Percentiles rank a stretch among this genome's conserved stretches.
Evolutionary conservation across 2,113 vertebrate genomes (phyloP).

Genomic region (Forbesichthys papilliferus): DNA sequence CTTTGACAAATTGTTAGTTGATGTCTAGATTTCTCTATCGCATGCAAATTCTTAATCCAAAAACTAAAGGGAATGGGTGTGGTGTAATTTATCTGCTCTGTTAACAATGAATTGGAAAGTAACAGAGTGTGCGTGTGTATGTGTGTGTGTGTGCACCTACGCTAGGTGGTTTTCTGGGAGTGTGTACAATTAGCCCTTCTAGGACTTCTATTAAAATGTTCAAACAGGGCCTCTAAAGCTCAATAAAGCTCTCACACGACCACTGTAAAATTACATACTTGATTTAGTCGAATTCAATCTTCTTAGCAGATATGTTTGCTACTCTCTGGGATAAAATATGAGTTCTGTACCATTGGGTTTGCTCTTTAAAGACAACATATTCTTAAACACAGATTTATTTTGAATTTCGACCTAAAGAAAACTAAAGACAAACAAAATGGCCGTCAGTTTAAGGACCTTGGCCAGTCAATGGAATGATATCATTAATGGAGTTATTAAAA

Average conservation of each 20-base stretch:
- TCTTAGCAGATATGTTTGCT: conserved; percentile 8
- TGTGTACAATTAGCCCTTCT: too few species aligned
- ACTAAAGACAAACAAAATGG: conserved; percentile 35
- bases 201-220: too few species aligned
- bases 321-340: conserved; percentile 9
- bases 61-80: neutral
- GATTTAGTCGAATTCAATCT: conserved; percentile 10
- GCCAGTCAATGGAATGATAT: conserved; percentile 64
- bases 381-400: conserved; percentile 19
- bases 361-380: conserved; percentile 27
- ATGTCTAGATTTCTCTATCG: too few species aligned
- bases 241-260: neutral
- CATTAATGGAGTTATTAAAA: conserved; percentile 75
- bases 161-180: too few species aligned
- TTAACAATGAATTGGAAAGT: too few species aligned
- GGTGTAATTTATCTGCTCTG: too few species aligned
- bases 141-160: too few species aligned
- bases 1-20: too few species aligned
- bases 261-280: conserved; percentile 1
- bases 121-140: too few species aligned
- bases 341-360: conserved; percentile 28
- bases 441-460: conserved; percentile 25
- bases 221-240: too few species aligned
- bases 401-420: conserved; percentile 14
- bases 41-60: too few species aligned